A percentile compares a stretch with the other conserved stretches of the same genome.
Evolutionary conservation across 2,797 vertebrate species (phyloP).

Genomic region (Acipenser ruthenus): DNA sequence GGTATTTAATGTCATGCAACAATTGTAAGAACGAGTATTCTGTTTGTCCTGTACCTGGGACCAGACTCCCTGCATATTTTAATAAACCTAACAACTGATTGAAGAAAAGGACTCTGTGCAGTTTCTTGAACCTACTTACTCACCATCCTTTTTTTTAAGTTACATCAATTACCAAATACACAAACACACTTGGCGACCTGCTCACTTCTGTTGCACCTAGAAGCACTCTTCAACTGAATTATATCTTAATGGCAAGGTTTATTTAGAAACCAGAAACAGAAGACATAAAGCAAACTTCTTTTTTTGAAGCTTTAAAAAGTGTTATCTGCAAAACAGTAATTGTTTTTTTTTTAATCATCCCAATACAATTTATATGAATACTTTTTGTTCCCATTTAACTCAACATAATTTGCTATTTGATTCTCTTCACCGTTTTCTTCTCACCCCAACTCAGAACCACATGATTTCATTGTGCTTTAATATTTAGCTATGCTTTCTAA

Average conservation of each 20-base stretch:
- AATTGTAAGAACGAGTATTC: no score
- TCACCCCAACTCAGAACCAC: not conserved
- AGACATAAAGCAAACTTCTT: conserved; percentile 40
- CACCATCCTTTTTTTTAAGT: no score
- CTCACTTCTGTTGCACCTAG: conserved; percentile 16
- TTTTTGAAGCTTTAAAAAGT: conserved; percentile 28
- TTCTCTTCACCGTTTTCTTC: not conserved
- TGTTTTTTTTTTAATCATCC: conserved; percentile 44
- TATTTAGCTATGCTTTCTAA: no score
- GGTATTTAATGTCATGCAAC: no score
- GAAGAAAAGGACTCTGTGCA: no score
- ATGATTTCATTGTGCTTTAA: no score
- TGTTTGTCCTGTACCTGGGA: no score
- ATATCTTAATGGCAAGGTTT: not conserved
- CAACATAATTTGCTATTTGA: not conserved
- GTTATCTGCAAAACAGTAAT: conserved; percentile 67
- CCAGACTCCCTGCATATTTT: no score
- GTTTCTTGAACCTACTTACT: no score
- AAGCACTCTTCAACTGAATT: conserved; percentile 28
- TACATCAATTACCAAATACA: no score
- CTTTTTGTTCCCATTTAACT: not conserved
- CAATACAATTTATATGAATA: conserved; percentile 33
- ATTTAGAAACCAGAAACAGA: conserved; percentile 33
- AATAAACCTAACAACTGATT: no score
- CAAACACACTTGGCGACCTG: conserved; percentile 11